These are phyloP conservation scores for Ridgeia piscesae DNA, from an alignment of 1,140 invertebrate genomes.

Conservation along the genomic window DNA sequence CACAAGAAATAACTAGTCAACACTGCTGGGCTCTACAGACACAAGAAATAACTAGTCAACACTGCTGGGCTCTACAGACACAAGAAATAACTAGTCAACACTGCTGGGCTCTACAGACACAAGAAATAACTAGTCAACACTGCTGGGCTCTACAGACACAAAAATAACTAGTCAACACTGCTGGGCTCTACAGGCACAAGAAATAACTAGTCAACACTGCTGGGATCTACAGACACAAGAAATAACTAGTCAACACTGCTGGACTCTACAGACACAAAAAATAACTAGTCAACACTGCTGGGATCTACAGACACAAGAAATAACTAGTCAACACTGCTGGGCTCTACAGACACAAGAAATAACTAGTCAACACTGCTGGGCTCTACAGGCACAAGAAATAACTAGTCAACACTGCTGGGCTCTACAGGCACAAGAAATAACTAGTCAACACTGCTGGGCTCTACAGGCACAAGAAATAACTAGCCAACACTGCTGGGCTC, in stretches of 20 bases:
- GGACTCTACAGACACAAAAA: conserved; percentile 66
- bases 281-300: conserved; percentile 72
- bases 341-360: conserved; percentile 63
- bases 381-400: conserved; percentile 60
- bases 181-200: conserved; percentile 68
- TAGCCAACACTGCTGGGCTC: conserved; percentile 82
- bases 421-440: conserved; percentile 60
- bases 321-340: conserved; percentile 77
- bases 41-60: conserved; percentile 63
- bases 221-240: conserved; percentile 67
- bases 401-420: conserved; percentile 78
- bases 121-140: conserved; percentile 66
- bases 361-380: conserved; percentile 79
- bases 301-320: conserved; percentile 66
- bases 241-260: conserved; percentile 72
- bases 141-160: conserved; percentile 69
- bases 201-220: conserved; percentile 70
- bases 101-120: conserved; percentile 71
- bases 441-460: conserved; percentile 80
- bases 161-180: conserved; percentile 67
- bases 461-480: conserved; percentile 53
- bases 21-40: conserved; percentile 73
- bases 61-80: conserved; percentile 72
- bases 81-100: conserved; percentile 64
- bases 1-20: conserved; percentile 60